Evolutionary conservation across 2,113 vertebrate genomes (phyloP), one percentile per base, ranked within the genome.

Genomic region (Xenopus borealis): DNA sequence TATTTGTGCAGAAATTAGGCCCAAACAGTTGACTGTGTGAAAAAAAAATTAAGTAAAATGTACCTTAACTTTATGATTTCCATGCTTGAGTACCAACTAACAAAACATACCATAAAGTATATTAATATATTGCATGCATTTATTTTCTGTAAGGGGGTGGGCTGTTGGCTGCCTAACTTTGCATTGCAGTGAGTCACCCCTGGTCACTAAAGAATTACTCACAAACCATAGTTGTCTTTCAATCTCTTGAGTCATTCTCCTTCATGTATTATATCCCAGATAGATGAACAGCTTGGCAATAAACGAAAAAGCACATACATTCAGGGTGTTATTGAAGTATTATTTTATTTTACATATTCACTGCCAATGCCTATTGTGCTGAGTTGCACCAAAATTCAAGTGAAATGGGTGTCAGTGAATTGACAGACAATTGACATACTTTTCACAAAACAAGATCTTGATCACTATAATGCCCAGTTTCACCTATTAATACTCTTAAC

Each of bases 171-270:
- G 59, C 19, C 12, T 62, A 23, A 20, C 12, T 62, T 18, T 50
- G 47, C 62, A 17, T 16, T 14, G 7, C 62, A 40, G 30, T 64
- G 62, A 64, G 14, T 64, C 62, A 64, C 30, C 62, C 13, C 23
- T 12, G 62, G 62, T 40, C 62, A 33, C 17, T 14, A 40, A 64
- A 16, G 14, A 16, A 20, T 71, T 19, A 76, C 45, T 76, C 73
- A 76, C 59, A 14, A 7, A 6, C 33, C 14, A 8, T 13, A 75
- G 12, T 3, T 52, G 47, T 47, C 12, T 17, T 19, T 40, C 19
- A n/a, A 61, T 5, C 14, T n/a, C 53, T 66, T 69, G 73, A 76
- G 45, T 69, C 66, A 76, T 76, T 10, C 12, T 61, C 65, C 57
- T 16, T 44, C 47, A 45, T 69, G 44, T 52, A 5, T 40, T 57